These are phyloP conservation scores for Chlorops oryzae DNA, from an alignment of 1,140 invertebrate species.

Conservation along the genomic window DNA sequence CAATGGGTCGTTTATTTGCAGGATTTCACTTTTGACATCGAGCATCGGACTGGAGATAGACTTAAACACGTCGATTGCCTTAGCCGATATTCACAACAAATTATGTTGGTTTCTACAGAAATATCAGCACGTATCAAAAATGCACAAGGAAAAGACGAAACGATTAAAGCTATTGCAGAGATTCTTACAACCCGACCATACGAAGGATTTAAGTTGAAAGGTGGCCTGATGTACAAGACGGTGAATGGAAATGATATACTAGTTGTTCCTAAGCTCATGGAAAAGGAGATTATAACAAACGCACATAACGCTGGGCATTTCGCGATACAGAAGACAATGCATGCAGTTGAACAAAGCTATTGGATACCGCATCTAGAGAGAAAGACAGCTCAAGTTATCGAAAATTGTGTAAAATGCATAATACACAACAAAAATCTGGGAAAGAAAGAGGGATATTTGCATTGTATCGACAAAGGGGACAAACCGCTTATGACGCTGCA, in stretches of 20 bases:
- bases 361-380: neutral
- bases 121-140: no score
- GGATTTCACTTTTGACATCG: no score
- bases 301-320: neutral
- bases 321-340: neutral
- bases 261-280: neutral
- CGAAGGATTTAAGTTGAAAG: neutral
- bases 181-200: neutral
- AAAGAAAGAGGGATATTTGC: neutral
- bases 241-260: neutral
- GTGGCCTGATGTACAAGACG: neutral
- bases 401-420: neutral
- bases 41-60: no score
- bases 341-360: neutral
- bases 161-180: neutral
- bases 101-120: no score
- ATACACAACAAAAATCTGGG: neutral
- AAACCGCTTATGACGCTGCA: slow-evolving; percentile 17
- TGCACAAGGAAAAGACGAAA: neutral
- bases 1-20: no score
- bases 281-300: no score
- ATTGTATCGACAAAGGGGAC: neutral
- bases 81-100: no score
- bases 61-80: no score
- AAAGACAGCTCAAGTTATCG: no score